Base-by-base conservation (phyloP, 2,113 vertebrate species). In the Xiphorhynchus elegans region DNA sequence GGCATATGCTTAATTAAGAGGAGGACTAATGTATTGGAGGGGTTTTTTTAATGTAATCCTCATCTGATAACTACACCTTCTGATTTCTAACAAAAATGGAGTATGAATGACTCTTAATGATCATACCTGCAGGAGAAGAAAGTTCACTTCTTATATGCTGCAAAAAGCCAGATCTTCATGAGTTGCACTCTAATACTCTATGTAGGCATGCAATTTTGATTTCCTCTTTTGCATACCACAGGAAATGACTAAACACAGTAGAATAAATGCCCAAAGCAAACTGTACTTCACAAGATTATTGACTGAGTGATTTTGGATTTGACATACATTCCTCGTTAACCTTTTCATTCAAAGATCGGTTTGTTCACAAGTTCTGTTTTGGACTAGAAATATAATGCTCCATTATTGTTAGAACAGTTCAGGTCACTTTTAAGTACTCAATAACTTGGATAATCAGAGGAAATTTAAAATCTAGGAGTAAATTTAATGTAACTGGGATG, bases 401-500 rank as follows among this genome's bases (percentile, higher is more conserved):
- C 24, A 40, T 89, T 96, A 87, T 50, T 94, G 39, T 63, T 94
- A 88, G 87, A 96, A 95, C 9, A 73, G 47, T 67, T 23, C 42
- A 76, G 83, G 88, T 96, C 62, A n/a, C 74, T 94, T 81, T 94
- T 67, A 82, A 55, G 10, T 68, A 59, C 15, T 56, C 64, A 67
- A 4, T 52, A 86, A 49, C 31, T 78, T 67, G 9, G 2, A 31
- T 52, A 78, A 63, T 67, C 35, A 89, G 16, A 78, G 49, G 70
- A 74, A 90, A 83, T 68, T 90, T 96, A 96, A 97, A 96, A 96
- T 94, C 82, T 94, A 90, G 73, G 63, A 93, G 89, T 86, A 93
- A 96, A 70, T 75, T 53, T 80, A 93, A 31, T 70, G 17, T 74
- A 84, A 55, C 29, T 47, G 33, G 24, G 39, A 70, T 0, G 0